Evolutionary conservation across 2,797 vertebrate species (phyloP), one percentile per base, ranked within the genome.

Genomic region (Leptatherina wallacei): DNA sequence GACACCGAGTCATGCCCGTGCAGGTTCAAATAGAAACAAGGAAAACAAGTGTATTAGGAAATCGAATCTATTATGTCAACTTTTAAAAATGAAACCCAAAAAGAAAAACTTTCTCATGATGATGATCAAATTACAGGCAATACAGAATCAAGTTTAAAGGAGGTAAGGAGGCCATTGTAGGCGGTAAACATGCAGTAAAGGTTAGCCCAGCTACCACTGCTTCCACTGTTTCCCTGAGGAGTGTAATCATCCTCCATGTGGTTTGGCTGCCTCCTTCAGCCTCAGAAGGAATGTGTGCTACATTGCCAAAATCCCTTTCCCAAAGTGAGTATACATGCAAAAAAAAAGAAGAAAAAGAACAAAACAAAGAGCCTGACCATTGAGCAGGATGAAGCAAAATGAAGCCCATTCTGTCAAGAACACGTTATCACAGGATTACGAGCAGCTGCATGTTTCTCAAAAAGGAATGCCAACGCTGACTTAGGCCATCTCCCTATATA

Each of bases 381-480:
- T 22, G 61, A 80, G 76, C 71, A 56, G 73, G 54, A 67, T 60
- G 73, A 81, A 69, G 76, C 73, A 49, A 73, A 51, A 67, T 65
- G 75, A 78, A 67, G 73, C 73, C 71, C 68, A 60, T 77, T 83
- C 77, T 83, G 79, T 81, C 76, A 78, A 61, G 64, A 77, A 63
- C 27, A 27, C 70, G 70, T 65, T 81, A 79, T 81, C 81, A 59
- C 65, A 77, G 78, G 64, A 82, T 69, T 81, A 40, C 27, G 71
- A 82, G 75, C 76, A 84, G 85, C 82, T 84, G 86, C 55, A 61
- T 74, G 82, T 85, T 86, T 47, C 44, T 82, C 29, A 6, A 27
- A 51, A 78, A 87, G 76, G 83, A 89, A 89, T 87, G 84, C 75
- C 71, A 57, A 57, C 84, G 88, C 89, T 87, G 83, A 88, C 81